phyloP scores from a whole-genome alignment of 2,113 vertebrate genomes.

The Perognathus longimembris region DNA sequence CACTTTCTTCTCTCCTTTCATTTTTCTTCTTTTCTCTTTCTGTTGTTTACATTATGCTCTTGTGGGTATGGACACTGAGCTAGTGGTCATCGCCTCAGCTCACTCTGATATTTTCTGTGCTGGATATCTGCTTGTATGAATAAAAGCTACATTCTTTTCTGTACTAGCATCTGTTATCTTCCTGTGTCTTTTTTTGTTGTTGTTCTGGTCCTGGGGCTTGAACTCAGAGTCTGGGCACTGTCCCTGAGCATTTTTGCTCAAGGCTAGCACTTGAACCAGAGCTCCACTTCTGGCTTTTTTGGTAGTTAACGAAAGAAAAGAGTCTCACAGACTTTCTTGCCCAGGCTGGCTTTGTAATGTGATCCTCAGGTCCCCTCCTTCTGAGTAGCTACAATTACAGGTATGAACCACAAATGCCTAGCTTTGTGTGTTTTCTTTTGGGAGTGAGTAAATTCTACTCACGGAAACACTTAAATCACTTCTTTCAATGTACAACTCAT shows the following conservation, averaged over 20 bases:
- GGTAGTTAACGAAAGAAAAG: no score
- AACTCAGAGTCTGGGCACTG: no score
- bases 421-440: background rate
- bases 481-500: no score
- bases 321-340: no score
- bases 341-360: no score
- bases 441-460: background rate
- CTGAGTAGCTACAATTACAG: no score
- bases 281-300: no score
- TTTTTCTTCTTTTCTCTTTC: background rate
- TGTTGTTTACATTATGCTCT: background rate
- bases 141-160: background rate
- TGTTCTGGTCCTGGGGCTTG: no score
- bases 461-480: background rate
- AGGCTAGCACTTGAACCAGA: no score
- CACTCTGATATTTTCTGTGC: background rate
- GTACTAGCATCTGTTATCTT: background rate
- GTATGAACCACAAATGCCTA: no score
- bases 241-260: no score
- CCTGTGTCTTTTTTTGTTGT: background rate
- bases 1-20: background rate
- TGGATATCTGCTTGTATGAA: background rate
- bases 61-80: background rate
- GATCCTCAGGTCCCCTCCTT: no score
- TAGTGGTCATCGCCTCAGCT: background rate